Evolutionary conservation across 1,140 invertebrate species (phyloP).

Genomic region (Plectrocnemia conspersa): DNA sequence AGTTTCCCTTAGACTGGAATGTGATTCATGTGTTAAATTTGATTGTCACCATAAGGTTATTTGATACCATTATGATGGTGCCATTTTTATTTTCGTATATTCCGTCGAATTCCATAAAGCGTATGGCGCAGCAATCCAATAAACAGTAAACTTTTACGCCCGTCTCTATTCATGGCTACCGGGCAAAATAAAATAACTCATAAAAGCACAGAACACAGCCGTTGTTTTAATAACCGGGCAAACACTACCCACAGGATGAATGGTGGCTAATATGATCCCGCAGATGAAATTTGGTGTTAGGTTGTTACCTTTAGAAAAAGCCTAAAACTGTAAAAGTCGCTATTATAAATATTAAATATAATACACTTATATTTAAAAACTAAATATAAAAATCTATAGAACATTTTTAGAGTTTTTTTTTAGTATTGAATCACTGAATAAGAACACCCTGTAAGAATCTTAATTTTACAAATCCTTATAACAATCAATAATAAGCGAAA

Average conservation of each 20-base stretch:
- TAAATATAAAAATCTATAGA: too few species aligned
- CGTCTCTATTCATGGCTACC: constrained; percentile 1
- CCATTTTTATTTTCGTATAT: constrained; percentile 1
- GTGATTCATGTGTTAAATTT: constrained; percentile 2
- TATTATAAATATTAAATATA: too few species aligned
- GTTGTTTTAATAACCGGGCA: constrained; percentile 4
- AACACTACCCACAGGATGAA: constrained; percentile 7
- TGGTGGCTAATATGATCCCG: too few species aligned
- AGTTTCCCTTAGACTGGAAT: not conserved
- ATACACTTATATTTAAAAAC: too few species aligned
- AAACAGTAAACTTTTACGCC: constrained; percentile 22
- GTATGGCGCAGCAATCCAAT: constrained; percentile 17
- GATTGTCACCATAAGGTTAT: not conserved
- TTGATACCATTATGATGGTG: not conserved
- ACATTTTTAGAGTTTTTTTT: too few species aligned
- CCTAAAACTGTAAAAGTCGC: too few species aligned
- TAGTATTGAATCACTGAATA: too few species aligned
- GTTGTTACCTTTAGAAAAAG: too few species aligned
- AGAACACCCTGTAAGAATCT: too few species aligned
- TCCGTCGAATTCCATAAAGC: constrained; percentile 19
- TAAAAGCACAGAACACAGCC: constrained; percentile 7
- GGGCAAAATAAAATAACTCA: constrained; percentile 15
- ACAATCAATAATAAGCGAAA: too few species aligned
- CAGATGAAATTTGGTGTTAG: too few species aligned
- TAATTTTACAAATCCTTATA: too few species aligned